A percentile compares a stretch with the other conserved stretches of the same genome.
Evolutionary conservation across 2,888 invertebrate species (phyloP).

Genomic region (Heliconius hortense): DNA sequence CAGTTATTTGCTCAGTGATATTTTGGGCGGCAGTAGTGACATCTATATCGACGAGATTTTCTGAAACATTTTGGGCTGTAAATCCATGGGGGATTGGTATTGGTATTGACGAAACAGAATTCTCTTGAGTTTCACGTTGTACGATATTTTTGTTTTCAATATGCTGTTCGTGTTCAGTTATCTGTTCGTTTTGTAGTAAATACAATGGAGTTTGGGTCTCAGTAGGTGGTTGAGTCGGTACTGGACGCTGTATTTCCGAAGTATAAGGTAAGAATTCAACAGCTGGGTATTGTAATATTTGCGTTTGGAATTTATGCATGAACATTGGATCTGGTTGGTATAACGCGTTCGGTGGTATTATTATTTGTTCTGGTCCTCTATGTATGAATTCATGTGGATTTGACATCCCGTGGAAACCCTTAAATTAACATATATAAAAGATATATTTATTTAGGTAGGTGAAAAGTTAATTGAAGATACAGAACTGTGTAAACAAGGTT

Average conservation of each 20-base stretch:
- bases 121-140: constrained; percentile 70
- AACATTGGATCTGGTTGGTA: constrained; percentile 80
- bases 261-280: constrained; percentile 73
- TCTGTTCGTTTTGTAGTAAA: constrained; percentile 63
- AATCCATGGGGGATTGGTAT: constrained; percentile 55
- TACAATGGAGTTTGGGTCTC: constrained; percentile 52
- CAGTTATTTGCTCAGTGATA: constrained; percentile 56
- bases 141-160: constrained; percentile 61
- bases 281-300: constrained; percentile 65
- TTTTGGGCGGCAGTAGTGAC: constrained; percentile 56
- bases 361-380: constrained; percentile 63
- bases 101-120: constrained; percentile 55
- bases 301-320: constrained; percentile 71
- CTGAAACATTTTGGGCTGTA: constrained; percentile 55
- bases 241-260: constrained; percentile 53
- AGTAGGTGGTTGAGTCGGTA: constrained; percentile 44
- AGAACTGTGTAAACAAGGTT: too few relatives aligned
- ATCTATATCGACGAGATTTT: constrained; percentile 52
- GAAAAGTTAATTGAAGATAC: too few relatives aligned
- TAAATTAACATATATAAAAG: constrained; percentile 36
- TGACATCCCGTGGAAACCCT: constrained; percentile 60
- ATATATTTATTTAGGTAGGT: too few relatives aligned
- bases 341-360: constrained; percentile 68
- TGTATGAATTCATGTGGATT: constrained; percentile 63
- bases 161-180: constrained; percentile 54